phyloP scores from a whole-genome alignment of 2,888 invertebrate genomes.

The Prenolepis imparis region DNA sequence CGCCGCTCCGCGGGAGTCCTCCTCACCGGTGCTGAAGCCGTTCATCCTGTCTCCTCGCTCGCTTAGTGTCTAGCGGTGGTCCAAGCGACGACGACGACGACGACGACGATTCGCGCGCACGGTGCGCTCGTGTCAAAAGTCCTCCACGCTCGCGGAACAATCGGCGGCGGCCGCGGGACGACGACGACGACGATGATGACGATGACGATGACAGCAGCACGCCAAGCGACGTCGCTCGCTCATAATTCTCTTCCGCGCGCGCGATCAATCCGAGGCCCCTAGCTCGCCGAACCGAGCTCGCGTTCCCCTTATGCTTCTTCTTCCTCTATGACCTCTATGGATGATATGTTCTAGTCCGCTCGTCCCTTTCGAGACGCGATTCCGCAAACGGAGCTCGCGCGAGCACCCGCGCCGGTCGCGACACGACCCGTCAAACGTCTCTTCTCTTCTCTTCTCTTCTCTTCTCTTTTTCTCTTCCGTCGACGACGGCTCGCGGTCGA shows the following conservation, averaged over 20 bases:
- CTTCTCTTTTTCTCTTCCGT: too few relatives aligned
- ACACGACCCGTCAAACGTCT: too few relatives aligned
- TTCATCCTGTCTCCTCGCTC: constrained; percentile 88
- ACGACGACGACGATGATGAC: constrained; percentile 4
- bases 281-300: constrained; percentile 15
- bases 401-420: background rate
- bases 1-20: constrained; percentile 95
- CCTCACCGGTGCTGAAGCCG: constrained; percentile 96
- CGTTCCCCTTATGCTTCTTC: constrained; percentile 7
- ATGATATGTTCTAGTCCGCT: background rate
- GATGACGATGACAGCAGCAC: background rate
- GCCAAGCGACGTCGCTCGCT: background rate
- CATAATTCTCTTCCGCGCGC: constrained; percentile 24
- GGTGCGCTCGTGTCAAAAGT: constrained; percentile 43
- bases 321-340: background rate
- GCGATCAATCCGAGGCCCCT: constrained; percentile 9
- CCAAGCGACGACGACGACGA: constrained; percentile 6
- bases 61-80: background rate
- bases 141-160: background rate
- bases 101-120: constrained; percentile 14
- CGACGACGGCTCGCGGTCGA: too few relatives aligned
- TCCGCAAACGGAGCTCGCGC: background rate
- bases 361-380: background rate
- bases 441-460: too few relatives aligned
- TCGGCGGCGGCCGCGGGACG: constrained; percentile 19